Evolutionary conservation across 2,888 invertebrate genomes (phyloP).

Genomic region (Phortica okadai): DNA sequence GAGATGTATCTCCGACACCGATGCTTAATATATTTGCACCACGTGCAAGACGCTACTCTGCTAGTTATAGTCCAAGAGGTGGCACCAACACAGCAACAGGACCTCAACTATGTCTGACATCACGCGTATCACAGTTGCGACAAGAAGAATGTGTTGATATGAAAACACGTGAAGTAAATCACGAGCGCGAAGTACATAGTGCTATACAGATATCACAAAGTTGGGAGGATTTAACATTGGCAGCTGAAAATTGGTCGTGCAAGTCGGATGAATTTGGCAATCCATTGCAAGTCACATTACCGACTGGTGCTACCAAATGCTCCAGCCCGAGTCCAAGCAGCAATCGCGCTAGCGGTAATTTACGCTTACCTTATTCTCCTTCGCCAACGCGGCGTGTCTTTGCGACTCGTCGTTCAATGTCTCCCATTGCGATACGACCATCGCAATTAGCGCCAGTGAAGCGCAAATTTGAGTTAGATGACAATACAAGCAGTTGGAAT

Average conservation of each 20-base stretch:
- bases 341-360: conserved; percentile 66
- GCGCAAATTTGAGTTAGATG: conserved; percentile 77
- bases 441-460: conserved; percentile 83
- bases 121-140: conserved; percentile 91
- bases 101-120: conserved; percentile 83
- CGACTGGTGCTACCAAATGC: conserved; percentile 77
- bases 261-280: conserved; percentile 78
- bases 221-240: conserved; percentile 92
- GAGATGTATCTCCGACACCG: conserved; percentile 84
- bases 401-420: conserved; percentile 89
- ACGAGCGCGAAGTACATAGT: conserved; percentile 93
- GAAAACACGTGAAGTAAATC: conserved; percentile 90
- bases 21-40: conserved; percentile 83
- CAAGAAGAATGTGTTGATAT: conserved; percentile 92
- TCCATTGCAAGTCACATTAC: conserved; percentile 77
- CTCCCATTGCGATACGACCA: conserved; percentile 90
- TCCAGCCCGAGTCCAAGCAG: conserved; percentile 81
- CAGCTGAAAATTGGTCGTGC: conserved; percentile 81
- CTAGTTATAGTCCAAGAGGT: conserved; percentile 87
- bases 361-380: conserved; percentile 81
- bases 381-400: conserved; percentile 91
- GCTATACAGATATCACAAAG: conserved; percentile 97
- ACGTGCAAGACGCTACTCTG: conserved; percentile 91
- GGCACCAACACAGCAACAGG: conserved; percentile 62
- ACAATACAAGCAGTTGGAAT: conserved; percentile 72